Evolutionary conservation across 1,140 invertebrate genomes (phyloP).

Genomic region (Polypedilum vanderplanki): DNA sequence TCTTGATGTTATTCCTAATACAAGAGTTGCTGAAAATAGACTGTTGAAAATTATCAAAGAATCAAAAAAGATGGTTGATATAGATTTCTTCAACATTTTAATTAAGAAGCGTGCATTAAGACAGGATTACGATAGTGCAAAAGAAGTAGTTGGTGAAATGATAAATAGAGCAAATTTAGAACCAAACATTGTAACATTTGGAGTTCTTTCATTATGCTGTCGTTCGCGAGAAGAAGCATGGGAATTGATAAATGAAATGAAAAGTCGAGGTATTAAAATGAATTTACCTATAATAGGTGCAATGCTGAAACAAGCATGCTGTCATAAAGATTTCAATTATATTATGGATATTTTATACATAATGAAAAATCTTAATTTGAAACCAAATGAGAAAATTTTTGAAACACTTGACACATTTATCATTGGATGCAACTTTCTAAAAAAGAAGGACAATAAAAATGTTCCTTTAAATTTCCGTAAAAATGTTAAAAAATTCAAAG

Average conservation of each 20-base stretch:
- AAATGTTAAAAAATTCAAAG: slow-evolving; percentile 45
- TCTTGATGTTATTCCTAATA: slow-evolving; percentile 61
- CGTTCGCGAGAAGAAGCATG: slow-evolving; percentile 50
- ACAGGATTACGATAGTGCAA: slow-evolving; percentile 56
- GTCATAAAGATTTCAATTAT: slow-evolving; percentile 53
- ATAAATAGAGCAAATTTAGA: slow-evolving; percentile 54
- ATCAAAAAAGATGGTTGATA: slow-evolving; percentile 57
- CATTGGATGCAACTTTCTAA: slow-evolving; percentile 42
- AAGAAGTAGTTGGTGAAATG: slow-evolving; percentile 52
- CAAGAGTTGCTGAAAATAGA: slow-evolving; percentile 56
- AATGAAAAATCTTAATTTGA: slow-evolving; percentile 52
- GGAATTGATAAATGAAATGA: slow-evolving; percentile 62
- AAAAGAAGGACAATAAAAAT: slow-evolving; percentile 39
- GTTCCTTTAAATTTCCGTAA: slow-evolving; percentile 39
- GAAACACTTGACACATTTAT: slow-evolving; percentile 51
- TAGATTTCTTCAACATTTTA: slow-evolving; percentile 77
- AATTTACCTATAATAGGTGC: slow-evolving; percentile 65
- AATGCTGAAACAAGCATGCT: slow-evolving; percentile 56
- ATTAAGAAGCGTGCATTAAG: slow-evolving; percentile 69
- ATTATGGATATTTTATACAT: slow-evolving; percentile 60
- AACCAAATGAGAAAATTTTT: slow-evolving; percentile 51
- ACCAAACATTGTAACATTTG: slow-evolving; percentile 77
- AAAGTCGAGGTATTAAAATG: slow-evolving; percentile 53
- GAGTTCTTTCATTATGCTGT: slow-evolving; percentile 73
- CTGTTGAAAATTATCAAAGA: slow-evolving; percentile 54